Evolutionary conservation across 2,113 vertebrate genomes (phyloP).

Genomic region (Nothobranchius kuhntae): DNA sequence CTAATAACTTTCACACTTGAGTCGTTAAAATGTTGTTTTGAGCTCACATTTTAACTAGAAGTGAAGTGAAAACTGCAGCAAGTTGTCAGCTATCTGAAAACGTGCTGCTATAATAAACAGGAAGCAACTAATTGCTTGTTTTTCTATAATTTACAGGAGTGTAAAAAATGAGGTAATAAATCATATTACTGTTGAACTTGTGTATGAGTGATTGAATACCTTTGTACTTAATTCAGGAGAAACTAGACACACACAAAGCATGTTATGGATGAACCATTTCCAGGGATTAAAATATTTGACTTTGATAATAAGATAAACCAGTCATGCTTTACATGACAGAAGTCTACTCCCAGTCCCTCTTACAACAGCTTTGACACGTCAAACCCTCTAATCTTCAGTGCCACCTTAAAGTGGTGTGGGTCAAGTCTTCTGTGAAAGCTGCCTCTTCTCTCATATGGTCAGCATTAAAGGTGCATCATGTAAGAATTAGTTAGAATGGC

Average conservation of each 20-base stretch:
- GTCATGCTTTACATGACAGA: no score
- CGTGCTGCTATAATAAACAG: neutral
- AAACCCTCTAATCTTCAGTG: no score
- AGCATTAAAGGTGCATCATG: no score
- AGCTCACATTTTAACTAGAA: neutral
- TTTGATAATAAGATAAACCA: no score
- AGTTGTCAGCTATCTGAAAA: neutral
- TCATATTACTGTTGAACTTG: constrained; percentile 18
- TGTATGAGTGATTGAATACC: neutral
- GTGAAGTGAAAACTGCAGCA: constrained; percentile 3
- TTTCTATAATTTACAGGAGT: constrained; percentile 23
- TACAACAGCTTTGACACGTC: no score
- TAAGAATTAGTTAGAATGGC: no score
- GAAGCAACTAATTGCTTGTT: constrained; percentile 21
- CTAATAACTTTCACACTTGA: neutral
- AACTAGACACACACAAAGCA: neutral
- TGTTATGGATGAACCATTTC: no score
- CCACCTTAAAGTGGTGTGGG: no score
- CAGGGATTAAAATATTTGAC: no score
- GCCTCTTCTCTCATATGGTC: no score
- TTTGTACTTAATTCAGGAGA: neutral
- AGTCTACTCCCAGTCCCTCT: no score
- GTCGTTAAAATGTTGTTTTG: neutral
- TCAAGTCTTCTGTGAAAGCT: no score
- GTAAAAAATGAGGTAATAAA: constrained; percentile 44